Conservation (phyloP, 2,888 invertebrate genomes). For the Adineta ricciae region DNA sequence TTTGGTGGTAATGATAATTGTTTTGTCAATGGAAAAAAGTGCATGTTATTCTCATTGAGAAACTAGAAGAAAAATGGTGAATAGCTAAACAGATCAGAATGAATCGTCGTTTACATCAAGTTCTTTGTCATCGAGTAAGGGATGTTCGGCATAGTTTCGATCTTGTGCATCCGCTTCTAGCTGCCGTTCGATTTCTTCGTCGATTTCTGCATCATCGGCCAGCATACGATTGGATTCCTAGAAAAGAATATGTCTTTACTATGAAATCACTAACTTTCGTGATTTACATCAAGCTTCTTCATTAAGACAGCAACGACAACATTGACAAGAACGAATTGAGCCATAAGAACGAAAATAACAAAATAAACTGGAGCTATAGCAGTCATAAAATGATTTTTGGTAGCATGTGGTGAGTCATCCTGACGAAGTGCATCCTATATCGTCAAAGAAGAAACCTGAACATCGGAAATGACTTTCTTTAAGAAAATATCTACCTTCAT, state of each 20-base stretch:
- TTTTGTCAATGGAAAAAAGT: conserved; percentile 35
- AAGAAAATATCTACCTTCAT: conserved; percentile 63
- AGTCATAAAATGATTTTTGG: conserved; percentile 68
- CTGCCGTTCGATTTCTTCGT: conserved; percentile 39
- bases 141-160: neutral
- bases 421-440: neutral
- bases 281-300: conserved; percentile 80
- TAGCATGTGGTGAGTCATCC: neutral
- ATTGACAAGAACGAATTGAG: conserved; percentile 97
- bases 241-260: conserved; percentile 13
- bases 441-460: neutral
- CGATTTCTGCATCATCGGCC: conserved; percentile 43
- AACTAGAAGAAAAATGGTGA: neutral
- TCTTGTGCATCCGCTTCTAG: conserved; percentile 36
- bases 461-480: neutral
- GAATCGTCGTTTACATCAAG: neutral
- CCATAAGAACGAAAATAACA: conserved; percentile 97
- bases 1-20: conserved; percentile 40
- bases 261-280: neutral
- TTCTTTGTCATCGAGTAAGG: conserved; percentile 27
- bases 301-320: conserved; percentile 98
- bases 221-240: conserved; percentile 62
- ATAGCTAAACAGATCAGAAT: neutral
- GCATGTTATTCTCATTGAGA: conserved; percentile 6
- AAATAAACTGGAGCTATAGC: conserved; percentile 99